Evolutionary conservation across 1,140 invertebrate genomes (phyloP), one percentile per base, ranked within the genome.

Genomic region (Vollenhovia emeryi): DNA sequence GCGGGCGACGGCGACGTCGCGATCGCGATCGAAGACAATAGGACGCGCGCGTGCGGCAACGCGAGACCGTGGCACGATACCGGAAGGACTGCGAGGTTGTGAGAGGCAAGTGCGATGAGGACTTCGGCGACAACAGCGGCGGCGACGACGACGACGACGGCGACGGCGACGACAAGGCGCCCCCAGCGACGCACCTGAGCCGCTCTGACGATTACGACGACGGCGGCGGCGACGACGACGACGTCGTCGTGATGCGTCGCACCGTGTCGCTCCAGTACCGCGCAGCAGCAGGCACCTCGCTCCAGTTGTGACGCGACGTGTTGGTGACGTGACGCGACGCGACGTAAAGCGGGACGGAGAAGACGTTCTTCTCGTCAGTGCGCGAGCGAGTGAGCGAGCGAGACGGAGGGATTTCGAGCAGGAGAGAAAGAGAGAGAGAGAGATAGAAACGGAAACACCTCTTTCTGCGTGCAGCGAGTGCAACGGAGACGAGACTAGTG

Each of bases 241-340:
- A 7, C 43, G 43, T 9, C 48, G 69, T 36, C 79, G 64, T 55
- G 76, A 69, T 71, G 52, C 66, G 78, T 73, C 52, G 52, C 30
- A 45, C 13, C 40, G 73, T 62, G 40, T 84, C 73, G 33, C 43
- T 66, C 55, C 15, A 43, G 43, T 48, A 60, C n/a, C 71, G 45
- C 71, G 55, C 27, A 62, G 30, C 78, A 68, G 78, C 30, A 60
- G 55, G 57, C 24, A 76, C 24, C 45, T 89, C 76, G 76, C 84
- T 85, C 40, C 71, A 57, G 45, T 64, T 68, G 75, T 86, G 86
- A 64, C 55, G 50, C 85, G 85, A 84, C 87, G 75, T 69, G 73
- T 71, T 74, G 75, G 86, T 82, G 84, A 89, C 84, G 83, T 86
- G 90, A 91, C 88, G 82, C 86, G 90, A 88, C 84, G 30, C n/a